Evolutionary conservation across 2,888 invertebrate genomes (phyloP).

Genomic region (Drosophila fungiperda): DNA sequence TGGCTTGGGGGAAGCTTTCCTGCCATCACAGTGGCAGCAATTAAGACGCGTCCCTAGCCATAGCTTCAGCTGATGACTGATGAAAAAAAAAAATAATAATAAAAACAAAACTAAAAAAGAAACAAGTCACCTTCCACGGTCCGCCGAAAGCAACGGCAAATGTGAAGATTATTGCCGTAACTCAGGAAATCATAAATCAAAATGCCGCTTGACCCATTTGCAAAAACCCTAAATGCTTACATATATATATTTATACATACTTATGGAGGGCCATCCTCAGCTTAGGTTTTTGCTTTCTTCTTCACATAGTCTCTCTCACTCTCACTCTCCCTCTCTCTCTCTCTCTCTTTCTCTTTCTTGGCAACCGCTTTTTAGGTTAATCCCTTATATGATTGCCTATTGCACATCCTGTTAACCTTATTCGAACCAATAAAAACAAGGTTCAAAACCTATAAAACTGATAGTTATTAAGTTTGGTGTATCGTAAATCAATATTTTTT

Average conservation of each 20-base stretch:
- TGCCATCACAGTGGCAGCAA: conserved; percentile 15
- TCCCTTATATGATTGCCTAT: conserved; percentile 40
- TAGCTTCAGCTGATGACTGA: conserved; percentile 9
- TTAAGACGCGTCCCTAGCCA: conserved; percentile 32
- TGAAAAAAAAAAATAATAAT: not conserved
- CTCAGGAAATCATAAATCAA: conserved; percentile 56
- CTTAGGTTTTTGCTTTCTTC: conserved; percentile 32
- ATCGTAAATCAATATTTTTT: conserved; percentile 9
- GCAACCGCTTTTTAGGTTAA: conserved; percentile 30
- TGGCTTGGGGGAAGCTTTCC: conserved; percentile 25
- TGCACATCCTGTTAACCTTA: conserved; percentile 33
- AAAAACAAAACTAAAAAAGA: not conserved
- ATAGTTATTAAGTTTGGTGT: conserved; percentile 2
- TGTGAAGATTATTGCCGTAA: conserved; percentile 30
- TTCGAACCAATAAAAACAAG: not conserved
- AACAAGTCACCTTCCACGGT: conserved; percentile 24
- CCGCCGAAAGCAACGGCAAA: conserved; percentile 10
- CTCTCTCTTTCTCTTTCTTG: not conserved
- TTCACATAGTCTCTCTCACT: conserved; percentile 2
- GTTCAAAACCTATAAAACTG: conserved; percentile 4
- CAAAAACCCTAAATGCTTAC: conserved; percentile 17
- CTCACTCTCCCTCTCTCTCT: not conserved
- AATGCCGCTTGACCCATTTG: conserved; percentile 50
- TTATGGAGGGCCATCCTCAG: conserved; percentile 17
- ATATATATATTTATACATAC: conserved; percentile 1